Evolutionary conservation across 2,797 vertebrate genomes (phyloP).

Genomic region (Coracias cyanogaster): DNA sequence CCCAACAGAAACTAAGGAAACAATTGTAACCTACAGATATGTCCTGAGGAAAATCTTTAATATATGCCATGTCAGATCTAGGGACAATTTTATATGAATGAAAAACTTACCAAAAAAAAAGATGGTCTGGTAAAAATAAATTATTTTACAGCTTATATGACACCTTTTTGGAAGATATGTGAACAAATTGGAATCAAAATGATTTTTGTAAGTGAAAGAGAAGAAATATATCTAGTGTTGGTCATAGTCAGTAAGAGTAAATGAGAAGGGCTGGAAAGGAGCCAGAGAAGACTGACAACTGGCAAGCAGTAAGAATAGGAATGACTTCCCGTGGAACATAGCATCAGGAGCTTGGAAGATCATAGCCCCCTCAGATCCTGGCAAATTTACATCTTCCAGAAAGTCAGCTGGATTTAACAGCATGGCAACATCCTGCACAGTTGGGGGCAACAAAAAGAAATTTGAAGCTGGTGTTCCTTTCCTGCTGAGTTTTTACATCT

Average conservation of each 20-base stretch:
- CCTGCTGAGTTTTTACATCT: slow-evolving; percentile 70
- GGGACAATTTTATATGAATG: background rate
- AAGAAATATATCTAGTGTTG: background rate
- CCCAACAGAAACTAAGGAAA: background rate
- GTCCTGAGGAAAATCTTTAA: background rate
- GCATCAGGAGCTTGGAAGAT: slow-evolving; percentile 50
- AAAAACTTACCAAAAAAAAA: background rate
- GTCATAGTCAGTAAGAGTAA: background rate
- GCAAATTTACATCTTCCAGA: slow-evolving; percentile 68
- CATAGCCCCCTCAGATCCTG: slow-evolving; percentile 37
- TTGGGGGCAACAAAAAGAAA: slow-evolving; percentile 50
- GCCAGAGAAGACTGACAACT: slow-evolving; percentile 32
- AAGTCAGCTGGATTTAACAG: slow-evolving; percentile 73
- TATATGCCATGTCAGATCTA: background rate
- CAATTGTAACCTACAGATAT: background rate
- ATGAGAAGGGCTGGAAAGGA: slow-evolving; percentile 43
- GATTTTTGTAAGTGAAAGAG: background rate
- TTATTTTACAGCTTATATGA: background rate
- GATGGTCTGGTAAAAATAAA: background rate
- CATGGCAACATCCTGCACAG: slow-evolving; percentile 63
- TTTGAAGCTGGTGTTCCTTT: slow-evolving; percentile 50
- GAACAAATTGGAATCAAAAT: background rate
- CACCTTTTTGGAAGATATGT: background rate
- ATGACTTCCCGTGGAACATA: slow-evolving; percentile 41
- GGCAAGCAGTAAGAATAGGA: slow-evolving; percentile 20